phyloP scores from a whole-genome alignment of 64 coral and sea anemone species.

The Montipora sp. region DNA sequence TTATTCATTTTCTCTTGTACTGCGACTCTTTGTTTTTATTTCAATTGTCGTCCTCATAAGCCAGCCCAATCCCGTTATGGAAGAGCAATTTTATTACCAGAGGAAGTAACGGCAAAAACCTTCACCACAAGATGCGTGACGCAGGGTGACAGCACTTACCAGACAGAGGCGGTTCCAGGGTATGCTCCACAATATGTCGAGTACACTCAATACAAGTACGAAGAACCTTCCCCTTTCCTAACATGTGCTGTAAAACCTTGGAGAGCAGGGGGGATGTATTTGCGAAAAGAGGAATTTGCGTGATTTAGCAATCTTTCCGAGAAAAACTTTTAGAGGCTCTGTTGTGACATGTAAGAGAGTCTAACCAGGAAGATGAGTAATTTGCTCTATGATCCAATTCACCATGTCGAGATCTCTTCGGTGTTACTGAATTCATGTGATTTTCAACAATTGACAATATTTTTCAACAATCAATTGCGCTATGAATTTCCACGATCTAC shows the following conservation, averaged over 20 bases:
- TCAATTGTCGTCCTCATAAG: background rate
- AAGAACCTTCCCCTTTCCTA: background rate
- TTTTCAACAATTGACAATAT: no score
- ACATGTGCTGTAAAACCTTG: background rate
- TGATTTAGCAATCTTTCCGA: background rate
- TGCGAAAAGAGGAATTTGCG: background rate
- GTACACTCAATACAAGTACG: constrained; percentile 25
- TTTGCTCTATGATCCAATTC: no score
- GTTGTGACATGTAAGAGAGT: no score
- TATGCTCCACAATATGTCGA: constrained; percentile 15
- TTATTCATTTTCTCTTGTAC: background rate
- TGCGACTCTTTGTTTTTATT: background rate
- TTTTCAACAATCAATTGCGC: no score
- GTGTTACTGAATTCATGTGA: no score
- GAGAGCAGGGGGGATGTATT: background rate
- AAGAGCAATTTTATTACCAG: background rate
- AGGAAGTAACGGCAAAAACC: background rate
- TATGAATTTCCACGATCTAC: no score
- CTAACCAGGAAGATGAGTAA: no score
- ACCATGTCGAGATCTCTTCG: no score
- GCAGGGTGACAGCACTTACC: background rate
- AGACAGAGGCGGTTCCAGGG: background rate
- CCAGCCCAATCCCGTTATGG: background rate
- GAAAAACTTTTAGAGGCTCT: background rate
- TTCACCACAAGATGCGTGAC: background rate